Base-by-base conservation (phyloP, 2,888 invertebrate genomes). In the Pandemis cinnamomeana region DNA sequence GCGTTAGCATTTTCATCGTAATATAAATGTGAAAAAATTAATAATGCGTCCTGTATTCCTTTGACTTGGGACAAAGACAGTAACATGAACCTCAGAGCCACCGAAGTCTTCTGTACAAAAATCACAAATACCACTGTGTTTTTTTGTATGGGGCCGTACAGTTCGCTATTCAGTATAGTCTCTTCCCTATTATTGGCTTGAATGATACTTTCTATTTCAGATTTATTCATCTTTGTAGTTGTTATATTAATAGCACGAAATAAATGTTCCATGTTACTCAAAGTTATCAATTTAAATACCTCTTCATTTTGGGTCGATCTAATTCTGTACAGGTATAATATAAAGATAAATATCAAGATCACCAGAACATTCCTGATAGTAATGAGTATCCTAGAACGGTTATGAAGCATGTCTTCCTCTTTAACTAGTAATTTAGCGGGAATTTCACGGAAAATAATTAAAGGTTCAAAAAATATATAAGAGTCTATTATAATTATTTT, bases 11-110 rank as follows among this genome's bases (percentile, higher is more conserved):
- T 81, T 60, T 83, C 82, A 72, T 90, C 87, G 71, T 80, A 86
- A 76, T 80, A 79, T 7, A 82, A 83, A 80, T 90, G 90, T 0
- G 89, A 89, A 79, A 91, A 89, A 76, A 91, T 85, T 51, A 91
- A 61, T 42, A 91, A 75, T 0, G 80, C 76, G 42, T 87, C 83
- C 58, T 87, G 82, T 64, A 91, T 89, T 8, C 89, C 91, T 67
- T 71, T 71, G 7, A 87, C 76, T 67, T 84, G 79, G 5, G 84
- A 78, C 46, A 91, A 77, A 2, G 90, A 90, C 15, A 83, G 78
- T 48, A 91, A 51, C 5, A 89, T 78, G 67, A 81, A 84, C 76
- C 86, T 84, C 8, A 91, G 80, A 71, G 83, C 78, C 55, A 77
- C 78, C 66, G 82, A 80, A 75, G 79, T 79, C 76, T 80, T 81